phyloP scores from a whole-genome alignment of 2,113 vertebrate genomes.

The Catharus fuscescens region DNA sequence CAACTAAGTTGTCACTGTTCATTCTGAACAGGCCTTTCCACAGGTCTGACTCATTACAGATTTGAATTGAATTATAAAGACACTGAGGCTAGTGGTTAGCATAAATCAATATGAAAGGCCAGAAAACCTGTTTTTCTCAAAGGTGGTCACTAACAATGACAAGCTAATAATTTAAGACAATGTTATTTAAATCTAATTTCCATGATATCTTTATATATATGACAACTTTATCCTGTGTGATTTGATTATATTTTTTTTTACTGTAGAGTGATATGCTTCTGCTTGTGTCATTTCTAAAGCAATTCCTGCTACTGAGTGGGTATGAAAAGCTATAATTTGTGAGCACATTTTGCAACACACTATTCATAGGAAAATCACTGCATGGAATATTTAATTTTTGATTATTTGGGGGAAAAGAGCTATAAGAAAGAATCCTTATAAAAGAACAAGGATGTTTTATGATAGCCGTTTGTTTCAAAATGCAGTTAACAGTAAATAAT shows the following conservation, averaged over 20 bases:
- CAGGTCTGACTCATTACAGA: conserved; percentile 27
- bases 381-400: background rate
- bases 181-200: conserved; percentile 22
- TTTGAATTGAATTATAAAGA: conserved; percentile 31
- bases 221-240: background rate
- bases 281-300: background rate
- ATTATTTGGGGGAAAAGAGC: background rate
- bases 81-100: background rate
- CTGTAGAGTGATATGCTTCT: background rate
- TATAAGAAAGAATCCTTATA: background rate
- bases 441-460: background rate
- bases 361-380: background rate
- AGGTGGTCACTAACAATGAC: background rate
- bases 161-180: conserved; percentile 16
- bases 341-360: background rate
- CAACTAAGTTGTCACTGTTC: conserved; percentile 14
- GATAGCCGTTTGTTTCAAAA: background rate
- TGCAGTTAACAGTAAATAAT: background rate
- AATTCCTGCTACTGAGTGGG: background rate
- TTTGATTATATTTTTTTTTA: background rate
- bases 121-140: background rate
- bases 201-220: background rate
- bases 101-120: background rate
- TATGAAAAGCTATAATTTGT: background rate
- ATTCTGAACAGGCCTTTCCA: conserved; percentile 5